Evolutionary conservation across 2,113 vertebrate species (phyloP).

Genomic region (Lepisosteus osseus): DNA sequence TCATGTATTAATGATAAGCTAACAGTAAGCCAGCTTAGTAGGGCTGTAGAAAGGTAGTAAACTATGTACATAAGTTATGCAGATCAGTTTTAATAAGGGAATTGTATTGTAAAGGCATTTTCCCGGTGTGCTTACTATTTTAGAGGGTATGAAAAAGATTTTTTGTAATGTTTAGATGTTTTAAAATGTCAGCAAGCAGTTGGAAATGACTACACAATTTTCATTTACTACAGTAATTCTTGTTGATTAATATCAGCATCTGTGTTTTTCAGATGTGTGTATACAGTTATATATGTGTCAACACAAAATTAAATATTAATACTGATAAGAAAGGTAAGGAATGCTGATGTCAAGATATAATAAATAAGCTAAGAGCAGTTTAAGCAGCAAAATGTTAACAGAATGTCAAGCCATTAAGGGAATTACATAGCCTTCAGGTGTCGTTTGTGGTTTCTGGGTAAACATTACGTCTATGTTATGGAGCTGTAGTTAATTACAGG

Average conservation of each 20-base stretch:
- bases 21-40: no score
- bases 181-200: no score
- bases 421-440: conserved; percentile 32
- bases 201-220: no score
- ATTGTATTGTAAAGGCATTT: no score
- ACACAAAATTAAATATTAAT: conserved; percentile 24
- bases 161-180: no score
- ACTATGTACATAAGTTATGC: no score
- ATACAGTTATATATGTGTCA: background rate
- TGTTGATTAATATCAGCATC: background rate
- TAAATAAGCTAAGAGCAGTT: conserved; percentile 28
- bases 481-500: background rate
- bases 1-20: no score
- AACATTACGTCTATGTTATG: conserved; percentile 28
- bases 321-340: conserved; percentile 41
- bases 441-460: conserved; percentile 23
- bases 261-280: conserved; percentile 8
- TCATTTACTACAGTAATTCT: no score
- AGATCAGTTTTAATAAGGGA: no score
- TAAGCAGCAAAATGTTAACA: conserved; percentile 31
- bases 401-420: conserved; percentile 12
- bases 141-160: no score
- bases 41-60: no score
- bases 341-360: conserved; percentile 43
- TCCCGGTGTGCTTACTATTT: no score